Evolutionary conservation across 2,113 vertebrate genomes (phyloP).

Genomic region (Mus spicilegus): DNA sequence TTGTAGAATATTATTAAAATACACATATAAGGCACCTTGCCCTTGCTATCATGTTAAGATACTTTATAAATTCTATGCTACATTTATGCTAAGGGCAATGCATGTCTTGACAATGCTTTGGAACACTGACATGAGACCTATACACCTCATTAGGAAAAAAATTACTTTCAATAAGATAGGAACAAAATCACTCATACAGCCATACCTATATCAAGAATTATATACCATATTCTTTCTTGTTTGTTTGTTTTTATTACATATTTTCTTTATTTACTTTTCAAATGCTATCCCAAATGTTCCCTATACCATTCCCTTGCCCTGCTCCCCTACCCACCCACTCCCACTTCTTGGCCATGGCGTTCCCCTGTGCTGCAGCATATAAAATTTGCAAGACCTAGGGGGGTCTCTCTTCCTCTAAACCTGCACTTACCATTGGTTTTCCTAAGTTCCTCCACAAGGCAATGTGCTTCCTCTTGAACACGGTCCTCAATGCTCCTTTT

Average conservation of each 20-base stretch:
- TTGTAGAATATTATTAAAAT: not conserved
- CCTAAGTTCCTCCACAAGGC: slow-evolving; percentile 37
- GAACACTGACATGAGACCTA: not conserved
- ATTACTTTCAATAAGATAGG: not conserved
- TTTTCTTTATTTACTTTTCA: no score
- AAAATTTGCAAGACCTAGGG: no score
- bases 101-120: not conserved
- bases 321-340: no score
- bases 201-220: not conserved
- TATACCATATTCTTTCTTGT: not conserved
- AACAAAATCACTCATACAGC: not conserved
- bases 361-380: no score
- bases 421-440: slow-evolving; percentile 40
- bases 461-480: slow-evolving; percentile 45
- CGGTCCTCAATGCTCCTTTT: slow-evolving; percentile 71
- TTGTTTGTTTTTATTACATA: no score
- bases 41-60: not conserved
- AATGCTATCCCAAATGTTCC: no score
- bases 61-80: not conserved
- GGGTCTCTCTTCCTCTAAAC: not conserved
- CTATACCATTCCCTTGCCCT: no score
- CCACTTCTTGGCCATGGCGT: no score
- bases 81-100: not conserved
- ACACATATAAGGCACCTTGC: not conserved
- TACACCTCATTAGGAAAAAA: not conserved